Base-by-base conservation (phyloP, 2,113 vertebrate species). In the Naja naja region DNA sequence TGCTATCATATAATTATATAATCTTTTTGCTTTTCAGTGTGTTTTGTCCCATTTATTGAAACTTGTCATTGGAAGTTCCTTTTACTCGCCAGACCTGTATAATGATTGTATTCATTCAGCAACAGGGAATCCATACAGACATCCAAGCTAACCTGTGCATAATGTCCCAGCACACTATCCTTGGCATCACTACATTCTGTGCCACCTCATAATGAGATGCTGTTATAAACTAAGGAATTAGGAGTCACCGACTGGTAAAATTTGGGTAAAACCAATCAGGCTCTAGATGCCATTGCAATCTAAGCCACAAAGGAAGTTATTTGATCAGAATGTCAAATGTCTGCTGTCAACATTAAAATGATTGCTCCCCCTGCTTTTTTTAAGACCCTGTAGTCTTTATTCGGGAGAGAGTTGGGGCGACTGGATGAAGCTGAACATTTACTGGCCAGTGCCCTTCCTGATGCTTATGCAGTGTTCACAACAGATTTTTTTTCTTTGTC, bases 161-260 rank as follows among this genome's bases (percentile, higher is more conserved):
- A 92, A 30, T 43, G 54, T 23, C 11, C 43, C 81, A 3, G 23
- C 54, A 88, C 16, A 81, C 45, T n/a, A 91, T 5, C 30, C 12
- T 34, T 52, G 85, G n/a, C 90, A 89, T 93, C 90, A 89, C 53
- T 14, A 85, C 45, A 89, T 93, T 93, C 93, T 91, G 45, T 85
- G 52, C 27, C 43, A 89, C 64, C 90, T 93, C 93, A 93, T 54
- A 93, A 93, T 89, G 64, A 69, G 52, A 91, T 43, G 27, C n/a
- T 56, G 9, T 89, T 89, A 53, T 85, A 54, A 53, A 88, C 7
- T 39, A 81, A 81, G 34, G 56, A 56, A 92, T 39, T 85, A 58
- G 49, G 49, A 54, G 7, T 81, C 53, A 69, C 22, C n/a, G 45
- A 54, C 18, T 54, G 25, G 49, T 54, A 10, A 30, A 81, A 55